Evolutionary conservation across 2,797 vertebrate genomes (phyloP).

Genomic region (Ctenochaetus hawaiiensis): DNA sequence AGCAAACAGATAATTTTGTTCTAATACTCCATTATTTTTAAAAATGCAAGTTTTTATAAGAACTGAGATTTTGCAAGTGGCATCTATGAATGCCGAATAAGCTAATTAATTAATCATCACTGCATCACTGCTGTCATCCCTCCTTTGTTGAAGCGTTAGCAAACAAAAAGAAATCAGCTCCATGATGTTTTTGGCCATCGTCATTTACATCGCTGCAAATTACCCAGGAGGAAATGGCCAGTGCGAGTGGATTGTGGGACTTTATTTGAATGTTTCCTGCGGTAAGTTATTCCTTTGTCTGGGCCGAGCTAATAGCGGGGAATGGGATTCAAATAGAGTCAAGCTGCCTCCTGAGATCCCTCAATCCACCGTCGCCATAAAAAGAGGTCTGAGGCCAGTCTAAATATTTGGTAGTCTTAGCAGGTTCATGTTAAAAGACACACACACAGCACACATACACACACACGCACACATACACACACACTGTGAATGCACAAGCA

Average conservation of each 20-base stretch:
- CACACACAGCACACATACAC: conserved; percentile 36
- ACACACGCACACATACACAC: conserved; percentile 50
- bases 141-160: conserved; percentile 47
- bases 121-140: conserved; percentile 25
- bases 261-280: conserved; percentile 82
- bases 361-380: conserved; percentile 80
- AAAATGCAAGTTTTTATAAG: conserved; percentile 1
- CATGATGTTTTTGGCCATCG: conserved; percentile 51
- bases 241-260: conserved; percentile 77
- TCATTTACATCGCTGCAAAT: conserved; percentile 72
- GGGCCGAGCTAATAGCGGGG: conserved; percentile 80
- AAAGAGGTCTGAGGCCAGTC: conserved; percentile 84
- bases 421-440: conserved; percentile 91
- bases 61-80: background rate
- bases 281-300: conserved; percentile 86
- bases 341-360: conserved; percentile 86
- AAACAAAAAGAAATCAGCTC: conserved; percentile 37
- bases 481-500: conserved; percentile 93
- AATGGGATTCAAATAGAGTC: conserved; percentile 87
- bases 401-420: conserved; percentile 90
- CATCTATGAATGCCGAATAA: conserved; percentile 21
- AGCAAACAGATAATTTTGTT: background rate
- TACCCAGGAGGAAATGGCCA: conserved; percentile 72
- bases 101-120: conserved; percentile 51
- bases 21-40: background rate